Conservation (phyloP, 2,797 vertebrate species). For the Myiothlypis coronata region DNA sequence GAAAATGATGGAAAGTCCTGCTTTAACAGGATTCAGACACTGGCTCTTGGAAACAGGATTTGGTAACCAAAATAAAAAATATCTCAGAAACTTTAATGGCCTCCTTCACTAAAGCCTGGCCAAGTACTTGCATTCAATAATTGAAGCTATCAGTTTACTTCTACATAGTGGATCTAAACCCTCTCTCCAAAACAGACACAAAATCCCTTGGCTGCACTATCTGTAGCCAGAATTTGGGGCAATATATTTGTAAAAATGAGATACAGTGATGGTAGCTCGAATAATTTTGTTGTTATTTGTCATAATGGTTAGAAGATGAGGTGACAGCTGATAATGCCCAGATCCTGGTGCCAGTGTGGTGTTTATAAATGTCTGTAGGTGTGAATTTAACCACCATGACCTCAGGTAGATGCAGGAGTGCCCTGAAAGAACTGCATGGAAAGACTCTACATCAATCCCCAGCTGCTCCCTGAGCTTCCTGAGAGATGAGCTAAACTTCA, state of each 20-base stretch:
- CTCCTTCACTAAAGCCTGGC: conserved; percentile 18
- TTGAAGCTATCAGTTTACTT: conserved; percentile 50
- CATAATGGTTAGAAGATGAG: not conserved
- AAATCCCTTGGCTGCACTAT: not conserved
- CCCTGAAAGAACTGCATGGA: not conserved
- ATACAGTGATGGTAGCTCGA: not conserved
- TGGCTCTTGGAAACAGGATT: conserved; percentile 41
- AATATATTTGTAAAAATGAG: not conserved
- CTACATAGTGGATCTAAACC: not conserved
- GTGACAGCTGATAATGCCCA: not conserved
- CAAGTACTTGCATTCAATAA: conserved; percentile 42
- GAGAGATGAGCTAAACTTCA: not conserved
- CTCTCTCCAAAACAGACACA: not conserved
- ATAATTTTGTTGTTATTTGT: not conserved
- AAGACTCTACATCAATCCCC: not conserved
- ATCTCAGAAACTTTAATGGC: conserved; percentile 15
- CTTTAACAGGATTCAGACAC: conserved; percentile 46
- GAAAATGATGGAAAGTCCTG: conserved; percentile 57
- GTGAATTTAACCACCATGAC: not conserved
- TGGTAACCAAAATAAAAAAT: conserved; percentile 66
- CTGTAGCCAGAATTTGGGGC: not conserved
- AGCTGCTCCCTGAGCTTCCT: rapidly evolving
- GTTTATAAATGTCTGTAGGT: not conserved
- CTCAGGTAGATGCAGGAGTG: not conserved
- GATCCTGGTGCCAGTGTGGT: not conserved